phyloP scores from a whole-genome alignment of 2,797 vertebrate genomes.

The Buceros bicornis region DNA sequence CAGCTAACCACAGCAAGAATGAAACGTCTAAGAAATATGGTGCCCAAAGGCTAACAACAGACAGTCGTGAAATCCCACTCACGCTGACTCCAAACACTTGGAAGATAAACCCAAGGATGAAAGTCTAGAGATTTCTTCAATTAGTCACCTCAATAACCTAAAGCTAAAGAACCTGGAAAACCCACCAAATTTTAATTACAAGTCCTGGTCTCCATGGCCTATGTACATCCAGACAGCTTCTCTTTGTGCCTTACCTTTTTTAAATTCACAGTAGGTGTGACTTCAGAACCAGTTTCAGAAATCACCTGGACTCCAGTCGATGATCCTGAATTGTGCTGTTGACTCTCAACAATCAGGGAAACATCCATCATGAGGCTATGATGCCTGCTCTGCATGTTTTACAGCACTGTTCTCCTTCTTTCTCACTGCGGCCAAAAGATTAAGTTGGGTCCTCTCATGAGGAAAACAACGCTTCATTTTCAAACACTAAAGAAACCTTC shows the following conservation, averaged over 20 bases:
- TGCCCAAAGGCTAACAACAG: not conserved
- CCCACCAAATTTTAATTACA: not conserved
- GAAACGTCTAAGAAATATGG: not conserved
- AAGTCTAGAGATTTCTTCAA: not conserved
- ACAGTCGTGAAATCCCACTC: not conserved
- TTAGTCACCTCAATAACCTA: not conserved
- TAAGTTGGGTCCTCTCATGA: not conserved
- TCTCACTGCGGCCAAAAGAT: not conserved
- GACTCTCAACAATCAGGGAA: not conserved
- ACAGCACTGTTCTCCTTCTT: not conserved
- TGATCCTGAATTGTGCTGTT: not conserved
- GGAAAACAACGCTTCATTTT: not conserved
- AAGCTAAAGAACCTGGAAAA: not conserved
- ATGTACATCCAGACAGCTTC: not conserved
- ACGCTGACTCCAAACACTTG: not conserved
- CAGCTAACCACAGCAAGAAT: not conserved
- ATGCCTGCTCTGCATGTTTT: not conserved
- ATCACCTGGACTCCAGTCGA: not conserved
- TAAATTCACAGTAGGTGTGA: not conserved
- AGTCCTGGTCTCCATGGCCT: not conserved
- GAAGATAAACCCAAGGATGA: not conserved
- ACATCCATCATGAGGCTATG: not conserved
- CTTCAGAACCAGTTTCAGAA: not conserved
- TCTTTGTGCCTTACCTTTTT: not conserved
- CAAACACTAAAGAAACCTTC: not conserved